Evolutionary conservation across 1,140 invertebrate genomes (phyloP).

Genomic region (Drosophila trapezifrons): DNA sequence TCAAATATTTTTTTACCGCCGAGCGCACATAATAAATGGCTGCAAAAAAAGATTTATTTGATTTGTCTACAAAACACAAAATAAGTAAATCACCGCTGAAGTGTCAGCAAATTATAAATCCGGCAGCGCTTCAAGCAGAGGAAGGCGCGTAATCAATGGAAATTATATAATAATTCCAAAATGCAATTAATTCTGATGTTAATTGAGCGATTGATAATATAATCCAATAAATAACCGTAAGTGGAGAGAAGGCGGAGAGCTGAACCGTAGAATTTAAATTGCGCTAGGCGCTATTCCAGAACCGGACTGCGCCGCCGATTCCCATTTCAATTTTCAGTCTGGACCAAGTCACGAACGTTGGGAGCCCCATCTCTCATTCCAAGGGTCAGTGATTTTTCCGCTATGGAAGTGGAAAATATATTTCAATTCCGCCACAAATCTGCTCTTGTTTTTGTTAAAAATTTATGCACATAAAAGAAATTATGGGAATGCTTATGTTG

Average conservation of each 20-base stretch:
- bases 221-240: constrained; percentile 38
- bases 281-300: constrained; percentile 41
- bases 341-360: constrained; percentile 43
- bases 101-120: constrained; percentile 40
- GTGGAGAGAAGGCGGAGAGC: not conserved
- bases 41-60: constrained; percentile 13
- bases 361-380: constrained; percentile 1
- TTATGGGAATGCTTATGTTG: constrained; percentile 53
- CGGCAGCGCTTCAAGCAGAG: not conserved
- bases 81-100: constrained; percentile 37
- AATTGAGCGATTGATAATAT: constrained; percentile 59
- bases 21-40: not conserved
- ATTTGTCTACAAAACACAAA: constrained; percentile 12
- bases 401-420: constrained; percentile 29
- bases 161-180: constrained; percentile 47
- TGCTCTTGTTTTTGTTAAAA: constrained; percentile 19
- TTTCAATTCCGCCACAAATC: constrained; percentile 21
- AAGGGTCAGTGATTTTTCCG: constrained; percentile 11
- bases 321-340: constrained; percentile 24
- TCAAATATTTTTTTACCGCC: not conserved
- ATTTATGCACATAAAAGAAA: constrained; percentile 53
- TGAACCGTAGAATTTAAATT: constrained; percentile 43
- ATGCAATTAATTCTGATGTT: constrained; percentile 40
- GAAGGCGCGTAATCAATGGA: constrained; percentile 30
- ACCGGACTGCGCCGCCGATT: constrained; percentile 26